Evolutionary conservation across 1,140 invertebrate genomes (phyloP).

Genomic region (Papilio aristodemus): DNA sequence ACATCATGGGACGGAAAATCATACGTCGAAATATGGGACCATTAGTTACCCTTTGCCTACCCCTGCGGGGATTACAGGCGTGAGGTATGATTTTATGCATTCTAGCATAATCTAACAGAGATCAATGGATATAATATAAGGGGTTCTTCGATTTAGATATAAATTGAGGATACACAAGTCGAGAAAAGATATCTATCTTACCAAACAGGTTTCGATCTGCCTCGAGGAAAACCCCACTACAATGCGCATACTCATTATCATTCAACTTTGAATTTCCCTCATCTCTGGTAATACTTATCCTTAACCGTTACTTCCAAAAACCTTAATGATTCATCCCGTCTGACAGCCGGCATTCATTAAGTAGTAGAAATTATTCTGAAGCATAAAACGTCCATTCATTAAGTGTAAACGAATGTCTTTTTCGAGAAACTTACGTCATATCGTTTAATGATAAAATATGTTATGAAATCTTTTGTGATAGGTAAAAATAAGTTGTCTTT

Average conservation of each 20-base stretch:
- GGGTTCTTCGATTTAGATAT: background rate
- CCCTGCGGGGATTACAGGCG: no score
- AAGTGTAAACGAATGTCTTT: background rate
- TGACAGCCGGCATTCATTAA: background rate
- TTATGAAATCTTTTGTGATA: slow-evolving; percentile 11
- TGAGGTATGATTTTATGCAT: background rate
- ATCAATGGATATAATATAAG: background rate
- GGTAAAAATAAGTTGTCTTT: background rate
- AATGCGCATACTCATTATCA: background rate
- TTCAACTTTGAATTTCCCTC: background rate
- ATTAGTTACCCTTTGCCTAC: no score
- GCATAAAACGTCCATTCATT: background rate
- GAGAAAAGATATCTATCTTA: background rate
- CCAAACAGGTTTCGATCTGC: background rate
- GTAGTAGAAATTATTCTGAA: background rate
- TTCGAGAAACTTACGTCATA: slow-evolving; percentile 21
- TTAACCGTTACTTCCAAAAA: slow-evolving; percentile 1
- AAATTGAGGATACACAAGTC: background rate
- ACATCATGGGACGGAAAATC: no score
- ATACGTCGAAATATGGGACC: no score
- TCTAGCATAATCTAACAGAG: background rate
- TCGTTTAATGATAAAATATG: slow-evolving; percentile 1
- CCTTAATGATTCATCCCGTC: background rate
- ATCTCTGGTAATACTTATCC: background rate
- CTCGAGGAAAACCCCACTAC: background rate